Evolutionary conservation across 2,113 vertebrate genomes (phyloP).

Genomic region (Ptilorrhoa leucosticta): DNA sequence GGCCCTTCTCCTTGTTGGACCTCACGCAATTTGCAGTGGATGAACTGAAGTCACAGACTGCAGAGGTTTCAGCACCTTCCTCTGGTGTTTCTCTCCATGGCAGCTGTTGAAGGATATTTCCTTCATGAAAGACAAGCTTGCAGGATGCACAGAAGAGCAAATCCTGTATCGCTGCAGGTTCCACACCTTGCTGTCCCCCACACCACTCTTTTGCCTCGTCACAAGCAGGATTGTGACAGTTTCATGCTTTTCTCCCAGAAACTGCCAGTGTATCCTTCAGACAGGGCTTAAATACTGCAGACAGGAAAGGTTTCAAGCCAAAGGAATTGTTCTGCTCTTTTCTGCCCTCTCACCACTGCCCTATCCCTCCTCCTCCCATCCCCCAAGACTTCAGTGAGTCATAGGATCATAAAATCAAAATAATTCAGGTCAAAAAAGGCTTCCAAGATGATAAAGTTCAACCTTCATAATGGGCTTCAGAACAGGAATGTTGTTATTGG

Average conservation of each 20-base stretch:
- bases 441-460: background rate
- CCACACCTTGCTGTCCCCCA: background rate
- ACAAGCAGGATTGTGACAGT: fast-evolving
- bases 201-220: fast-evolving
- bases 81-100: background rate
- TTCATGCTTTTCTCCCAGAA: background rate
- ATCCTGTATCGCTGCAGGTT: background rate
- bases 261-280: background rate
- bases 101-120: background rate
- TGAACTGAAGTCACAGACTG: background rate
- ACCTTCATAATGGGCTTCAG: background rate
- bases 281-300: background rate
- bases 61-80: background rate
- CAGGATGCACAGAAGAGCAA: background rate
- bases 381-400: background rate
- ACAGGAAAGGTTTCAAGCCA: background rate
- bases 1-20: background rate
- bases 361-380: fast-evolving
- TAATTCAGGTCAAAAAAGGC: background rate
- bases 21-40: fast-evolving
- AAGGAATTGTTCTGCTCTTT: background rate
- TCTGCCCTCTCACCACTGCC: background rate
- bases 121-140: background rate
- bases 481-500: background rate
- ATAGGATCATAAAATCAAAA: background rate